Evolutionary conservation across 2,797 vertebrate species (phyloP), one percentile per base, ranked within the genome.

Genomic region (Scarus forsteni): DNA sequence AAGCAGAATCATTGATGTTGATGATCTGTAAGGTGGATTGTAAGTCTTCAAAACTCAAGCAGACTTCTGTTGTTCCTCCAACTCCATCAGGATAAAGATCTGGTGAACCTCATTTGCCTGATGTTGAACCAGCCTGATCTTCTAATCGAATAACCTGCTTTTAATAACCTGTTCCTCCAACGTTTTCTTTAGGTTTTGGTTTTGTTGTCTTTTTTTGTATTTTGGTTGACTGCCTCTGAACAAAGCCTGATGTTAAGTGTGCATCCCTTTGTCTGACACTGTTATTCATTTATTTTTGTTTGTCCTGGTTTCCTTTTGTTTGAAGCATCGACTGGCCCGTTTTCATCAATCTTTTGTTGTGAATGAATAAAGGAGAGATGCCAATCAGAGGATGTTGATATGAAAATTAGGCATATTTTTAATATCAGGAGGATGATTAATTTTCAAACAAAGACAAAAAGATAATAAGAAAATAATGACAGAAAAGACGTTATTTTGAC

Each of bases 321-420:
- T 7, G 11, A 8, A 18, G 1, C 7, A 5, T 38, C 6, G 16
- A 13, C n/a, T 5, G 60, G 18, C 14, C 15, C 3, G 38, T 35
- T 39, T 39, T 19, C 39, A 45, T 49, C 16, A 1, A 13, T 15
- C 34, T 3, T 38, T 57, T 16, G 13, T 64, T 14, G 3, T 6
- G 11, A 64, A 35, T 44, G 18, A 63, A 63, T 8, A 8, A 62
- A 39, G 38, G n/a, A 43, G 27, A 64, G 35, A n/a, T 27, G 46
- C 16, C 49, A 38, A 50, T 49, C 38, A 40, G 4, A 3, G 4
- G 16, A 61, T 50, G 36, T 14, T 62, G 60, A 62, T 7, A 19
- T 53, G 61, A 43, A 35, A 53, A 62, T 62, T 40, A 42, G 48
- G 13, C 44, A 6, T 19, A 27, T 49, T 42, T 42, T 35, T 57